Evolutionary conservation across 1,140 invertebrate species (phyloP).

Genomic region (Diploscapter pachys): DNA sequence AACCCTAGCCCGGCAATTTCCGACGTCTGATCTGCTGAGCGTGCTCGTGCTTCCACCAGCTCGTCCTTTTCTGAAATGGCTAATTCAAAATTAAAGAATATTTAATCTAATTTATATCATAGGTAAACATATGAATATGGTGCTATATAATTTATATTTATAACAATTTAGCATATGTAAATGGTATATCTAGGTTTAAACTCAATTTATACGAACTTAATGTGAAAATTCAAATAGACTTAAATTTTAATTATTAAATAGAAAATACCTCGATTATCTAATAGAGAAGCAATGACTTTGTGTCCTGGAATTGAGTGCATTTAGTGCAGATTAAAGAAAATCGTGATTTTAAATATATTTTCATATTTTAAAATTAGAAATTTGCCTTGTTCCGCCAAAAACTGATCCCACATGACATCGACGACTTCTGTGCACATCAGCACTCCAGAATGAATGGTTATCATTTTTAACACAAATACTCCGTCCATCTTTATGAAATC

Average conservation of each 20-base stretch:
- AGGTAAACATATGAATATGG: too few species aligned
- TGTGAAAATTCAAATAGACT: background rate
- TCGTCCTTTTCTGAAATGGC: background rate
- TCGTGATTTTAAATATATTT: too few species aligned
- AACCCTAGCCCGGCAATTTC: background rate
- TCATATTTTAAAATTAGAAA: background rate
- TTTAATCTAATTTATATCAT: too few species aligned
- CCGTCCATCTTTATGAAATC: constrained; percentile 57
- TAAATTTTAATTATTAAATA: background rate
- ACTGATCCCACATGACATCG: constrained; percentile 49
- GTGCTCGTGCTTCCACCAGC: constrained; percentile 14
- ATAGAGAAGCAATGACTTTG: constrained; percentile 10
- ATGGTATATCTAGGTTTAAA: too few species aligned
- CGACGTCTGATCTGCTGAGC: constrained; percentile 18
- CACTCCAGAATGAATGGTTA: constrained; percentile 53
- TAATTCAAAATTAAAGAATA: too few species aligned
- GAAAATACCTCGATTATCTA: constrained; percentile 29
- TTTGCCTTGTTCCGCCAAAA: constrained; percentile 27
- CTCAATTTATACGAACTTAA: too few species aligned
- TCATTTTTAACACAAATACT: constrained; percentile 53
- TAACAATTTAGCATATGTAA: too few species aligned
- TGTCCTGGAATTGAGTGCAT: constrained; percentile 12
- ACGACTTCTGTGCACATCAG: constrained; percentile 49
- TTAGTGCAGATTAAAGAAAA: background rate
- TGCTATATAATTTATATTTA: too few species aligned